Evolutionary conservation across 1,140 invertebrate species (phyloP).

Genomic region (Pogonognathellus flavescens): DNA sequence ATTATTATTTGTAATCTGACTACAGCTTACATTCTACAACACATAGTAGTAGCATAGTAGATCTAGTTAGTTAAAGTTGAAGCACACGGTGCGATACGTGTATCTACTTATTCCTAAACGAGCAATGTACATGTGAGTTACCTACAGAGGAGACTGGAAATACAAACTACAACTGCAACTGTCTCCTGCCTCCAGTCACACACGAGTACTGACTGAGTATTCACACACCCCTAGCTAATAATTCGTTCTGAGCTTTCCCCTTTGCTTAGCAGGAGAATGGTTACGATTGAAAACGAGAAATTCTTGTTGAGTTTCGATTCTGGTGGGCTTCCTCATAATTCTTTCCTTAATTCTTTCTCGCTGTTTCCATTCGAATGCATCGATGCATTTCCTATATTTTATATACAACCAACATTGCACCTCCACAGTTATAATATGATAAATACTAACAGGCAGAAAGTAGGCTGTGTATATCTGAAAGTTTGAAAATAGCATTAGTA

Average conservation of each 20-base stretch:
- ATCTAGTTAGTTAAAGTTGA: too few species aligned
- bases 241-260: conserved; percentile 33
- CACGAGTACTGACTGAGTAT: background rate
- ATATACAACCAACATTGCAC: too few species aligned
- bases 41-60: background rate
- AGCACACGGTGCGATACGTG: too few species aligned
- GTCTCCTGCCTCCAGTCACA: conserved; percentile 3
- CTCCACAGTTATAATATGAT: too few species aligned
- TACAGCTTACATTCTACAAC: conserved; percentile 13
- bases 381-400: background rate
- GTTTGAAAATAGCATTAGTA: too few species aligned
- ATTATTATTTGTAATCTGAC: conserved; percentile 48
- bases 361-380: conserved; percentile 10
- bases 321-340: conserved; percentile 32
- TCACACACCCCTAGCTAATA: conserved; percentile 37
- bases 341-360: conserved; percentile 40
- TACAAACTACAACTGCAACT: background rate
- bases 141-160: background rate
- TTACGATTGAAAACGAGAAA: conserved; percentile 33
- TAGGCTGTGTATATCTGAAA: too few species aligned
- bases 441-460: too few species aligned
- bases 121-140: too few species aligned
- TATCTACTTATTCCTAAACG: too few species aligned
- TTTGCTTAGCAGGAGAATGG: background rate
- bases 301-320: conserved; percentile 36